Conservation (phyloP, 92 coral and sea anemone genomes). For the Chrysogorgia sp. region DNA sequence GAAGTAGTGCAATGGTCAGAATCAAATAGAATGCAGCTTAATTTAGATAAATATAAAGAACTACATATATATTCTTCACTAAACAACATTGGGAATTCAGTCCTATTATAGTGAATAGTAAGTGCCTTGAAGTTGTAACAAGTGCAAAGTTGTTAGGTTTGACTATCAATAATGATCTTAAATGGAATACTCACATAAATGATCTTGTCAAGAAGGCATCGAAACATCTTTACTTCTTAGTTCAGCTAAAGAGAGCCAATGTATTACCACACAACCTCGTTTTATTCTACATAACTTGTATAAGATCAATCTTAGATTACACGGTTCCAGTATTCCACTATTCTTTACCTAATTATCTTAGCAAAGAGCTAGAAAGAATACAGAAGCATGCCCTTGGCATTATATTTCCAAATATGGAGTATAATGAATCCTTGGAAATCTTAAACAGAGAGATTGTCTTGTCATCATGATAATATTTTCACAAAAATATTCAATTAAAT, state of each 20-base stretch:
- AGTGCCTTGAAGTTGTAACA: conserved; percentile 24
- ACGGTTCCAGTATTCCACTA: too few relatives aligned
- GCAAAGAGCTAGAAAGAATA: conserved; percentile 34
- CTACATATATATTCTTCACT: conserved; percentile 29
- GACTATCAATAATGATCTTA: conserved; percentile 48
- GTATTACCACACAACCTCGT: conserved; percentile 36
- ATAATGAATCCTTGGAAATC: conserved; percentile 36
- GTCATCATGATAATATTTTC: conserved; percentile 20
- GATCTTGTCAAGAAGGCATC: conserved; percentile 44
- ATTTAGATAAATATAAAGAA: conserved; percentile 35
- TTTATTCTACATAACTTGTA: conserved; percentile 51
- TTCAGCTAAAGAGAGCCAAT: conserved; percentile 49
- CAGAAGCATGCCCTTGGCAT: too few relatives aligned
- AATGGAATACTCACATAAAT: conserved; percentile 62
- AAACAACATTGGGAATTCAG: conserved; percentile 1
- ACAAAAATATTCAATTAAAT: too few relatives aligned
- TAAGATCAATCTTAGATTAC: too few relatives aligned
- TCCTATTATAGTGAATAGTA: conserved; percentile 51
- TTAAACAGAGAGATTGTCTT: conserved; percentile 21
- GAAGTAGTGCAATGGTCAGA: conserved; percentile 26
- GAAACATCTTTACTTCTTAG: conserved; percentile 40
- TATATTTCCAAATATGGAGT: conserved; percentile 40
- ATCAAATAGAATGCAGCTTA: conserved; percentile 35
- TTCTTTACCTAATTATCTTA: conserved; percentile 49
- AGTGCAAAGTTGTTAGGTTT: conserved; percentile 49